Base-by-base conservation (phyloP, 1,140 invertebrate genomes). In the Onthophagus taurus region DNA sequence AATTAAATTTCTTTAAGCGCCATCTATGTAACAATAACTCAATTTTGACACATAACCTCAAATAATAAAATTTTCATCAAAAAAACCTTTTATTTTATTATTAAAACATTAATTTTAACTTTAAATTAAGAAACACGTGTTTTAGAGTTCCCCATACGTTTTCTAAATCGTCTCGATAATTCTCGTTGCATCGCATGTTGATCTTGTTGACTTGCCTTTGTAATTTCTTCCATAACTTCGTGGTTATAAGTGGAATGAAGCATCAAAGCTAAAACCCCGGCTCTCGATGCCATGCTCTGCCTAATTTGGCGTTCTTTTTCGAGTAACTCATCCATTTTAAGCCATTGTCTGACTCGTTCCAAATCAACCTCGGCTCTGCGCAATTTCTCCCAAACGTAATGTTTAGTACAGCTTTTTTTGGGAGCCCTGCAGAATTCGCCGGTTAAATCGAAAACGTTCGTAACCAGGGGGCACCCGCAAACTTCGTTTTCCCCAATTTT, bases 361-460 rank as follows among this genome's bases (percentile, higher is more conserved):
- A 85, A 75, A 53, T 85, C 82, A 18, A 84, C 77, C 69, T 96
- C 89, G 2, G 93, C 93, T 39, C 91, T 61, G 2, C 91, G 69
- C 38, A 97, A 65, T 69, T 97, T 97, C 65, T 97, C 94, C 94
- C 95, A 97, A 53, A 87, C 85, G 61, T 88, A 86, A 64, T 98
- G 95, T 51, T 83, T 86, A 9, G 85, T 76, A 59, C 95, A 98
- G 53, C 78, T 83, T 61, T 96, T 95, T 62, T 95, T 95, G 0
- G 89, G 78, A 0, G 81, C 80, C 1, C 84, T 69, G 66, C 92
- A 97, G 63, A 89, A 88, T 50, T 88, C 78, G 0, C 78, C 85
- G 0, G 84, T 89, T 0, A 72, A 68, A 46, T 81, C 77, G 60
- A 91, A 91, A 0, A 91, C 79, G 55, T 91, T 81, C 9, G 76